These are phyloP conservation scores for Sebastes steindachneri DNA, from an alignment of 2,797 vertebrate species.

Conservation along the genomic window DNA sequence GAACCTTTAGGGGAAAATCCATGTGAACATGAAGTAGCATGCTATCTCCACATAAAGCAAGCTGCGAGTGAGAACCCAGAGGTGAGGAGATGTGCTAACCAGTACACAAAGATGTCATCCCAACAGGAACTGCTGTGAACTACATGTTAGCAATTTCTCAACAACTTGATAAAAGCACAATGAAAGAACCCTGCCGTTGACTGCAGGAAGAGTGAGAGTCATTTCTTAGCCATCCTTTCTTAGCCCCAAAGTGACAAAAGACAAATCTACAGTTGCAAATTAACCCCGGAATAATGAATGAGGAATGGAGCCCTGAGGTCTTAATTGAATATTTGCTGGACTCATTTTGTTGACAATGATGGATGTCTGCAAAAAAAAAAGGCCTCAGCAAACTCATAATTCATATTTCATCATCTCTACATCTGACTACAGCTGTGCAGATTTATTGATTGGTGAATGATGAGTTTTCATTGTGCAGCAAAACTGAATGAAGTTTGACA, in stretches of 20 bases:
- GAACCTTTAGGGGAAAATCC: background rate
- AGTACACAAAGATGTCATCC: background rate
- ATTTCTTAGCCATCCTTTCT: slow-evolving; percentile 72
- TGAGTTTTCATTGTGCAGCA: slow-evolving; percentile 79
- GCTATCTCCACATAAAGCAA: background rate
- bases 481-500: slow-evolving; percentile 74
- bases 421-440: slow-evolving; percentile 72
- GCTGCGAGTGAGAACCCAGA: background rate
- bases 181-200: slow-evolving; percentile 19
- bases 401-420: slow-evolving; percentile 74
- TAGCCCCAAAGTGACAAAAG: slow-evolving; percentile 82
- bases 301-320: slow-evolving; percentile 74
- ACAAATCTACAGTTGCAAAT: slow-evolving; percentile 84
- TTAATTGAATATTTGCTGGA: slow-evolving; percentile 79
- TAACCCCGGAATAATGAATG: slow-evolving; percentile 81
- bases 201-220: slow-evolving; percentile 55
- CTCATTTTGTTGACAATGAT: slow-evolving; percentile 79
- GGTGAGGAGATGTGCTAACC: background rate
- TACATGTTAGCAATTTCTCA: background rate
- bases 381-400: slow-evolving; percentile 76
- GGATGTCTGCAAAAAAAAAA: slow-evolving; percentile 71
- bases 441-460: slow-evolving; percentile 79
- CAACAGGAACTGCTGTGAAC: background rate
- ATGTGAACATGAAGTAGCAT: background rate
- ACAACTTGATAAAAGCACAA: slow-evolving; percentile 23